Conservation (phyloP, 2,113 vertebrate genomes). For the Sinocyclocheilus anophthalmus region DNA sequence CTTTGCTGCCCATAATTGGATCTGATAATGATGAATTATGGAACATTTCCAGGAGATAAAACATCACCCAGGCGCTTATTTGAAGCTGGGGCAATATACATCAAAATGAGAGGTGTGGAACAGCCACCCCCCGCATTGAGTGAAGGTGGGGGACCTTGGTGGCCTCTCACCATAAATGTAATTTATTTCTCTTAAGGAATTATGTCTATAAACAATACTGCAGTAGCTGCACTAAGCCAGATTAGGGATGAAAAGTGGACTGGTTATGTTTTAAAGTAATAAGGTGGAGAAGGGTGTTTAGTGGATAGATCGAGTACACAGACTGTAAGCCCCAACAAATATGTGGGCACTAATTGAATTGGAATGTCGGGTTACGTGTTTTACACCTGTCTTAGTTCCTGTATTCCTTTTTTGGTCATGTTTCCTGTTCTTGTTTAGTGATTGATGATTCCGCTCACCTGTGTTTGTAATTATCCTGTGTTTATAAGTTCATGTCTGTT, state of each 20-base stretch:
- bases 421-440: too few species aligned
- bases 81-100: slow-evolving; percentile 53
- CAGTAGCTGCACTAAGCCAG: slow-evolving; percentile 60
- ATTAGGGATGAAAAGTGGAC: slow-evolving; percentile 58
- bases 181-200: slow-evolving; percentile 63
- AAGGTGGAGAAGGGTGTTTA: slow-evolving; percentile 40
- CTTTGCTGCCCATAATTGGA: slow-evolving; percentile 58
- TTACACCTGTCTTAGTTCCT: too few species aligned
- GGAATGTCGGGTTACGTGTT: too few species aligned
- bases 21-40: slow-evolving; percentile 70
- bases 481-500: too few species aligned
- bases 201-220: slow-evolving; percentile 59
- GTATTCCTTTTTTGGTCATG: too few species aligned
- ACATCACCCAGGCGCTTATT: slow-evolving; percentile 55
- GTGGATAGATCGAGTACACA: slow-evolving; percentile 42
- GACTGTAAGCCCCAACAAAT: neutral
- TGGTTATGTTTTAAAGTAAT: slow-evolving; percentile 51
- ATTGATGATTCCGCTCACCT: too few species aligned
- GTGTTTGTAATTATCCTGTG: too few species aligned
- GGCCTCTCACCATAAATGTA: slow-evolving; percentile 64
- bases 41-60: slow-evolving; percentile 66
- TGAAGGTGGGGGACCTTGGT: slow-evolving; percentile 20
- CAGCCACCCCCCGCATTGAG: slow-evolving; percentile 50
- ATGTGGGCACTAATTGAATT: too few species aligned
- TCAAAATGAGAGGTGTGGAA: slow-evolving; percentile 52